phyloP scores from a whole-genome alignment of 1,140 invertebrate genomes.

The Diuraphis noxia region DNA sequence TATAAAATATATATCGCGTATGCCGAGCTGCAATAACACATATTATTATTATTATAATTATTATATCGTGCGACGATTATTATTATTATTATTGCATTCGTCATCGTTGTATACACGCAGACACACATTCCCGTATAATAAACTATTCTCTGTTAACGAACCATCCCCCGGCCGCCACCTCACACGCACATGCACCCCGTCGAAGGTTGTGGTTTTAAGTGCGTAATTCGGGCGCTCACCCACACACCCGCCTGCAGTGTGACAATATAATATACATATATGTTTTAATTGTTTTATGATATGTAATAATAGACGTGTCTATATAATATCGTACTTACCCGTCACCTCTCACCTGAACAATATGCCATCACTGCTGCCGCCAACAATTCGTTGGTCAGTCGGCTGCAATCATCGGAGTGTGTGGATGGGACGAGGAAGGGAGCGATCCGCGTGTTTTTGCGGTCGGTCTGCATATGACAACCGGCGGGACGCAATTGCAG shows the following conservation, averaged over 20 bases:
- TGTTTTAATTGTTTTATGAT: too few relatives aligned
- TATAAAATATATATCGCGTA: neutral
- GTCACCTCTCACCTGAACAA: neutral
- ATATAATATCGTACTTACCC: neutral
- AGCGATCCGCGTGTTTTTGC: neutral
- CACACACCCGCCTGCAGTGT: neutral
- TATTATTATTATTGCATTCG: neutral
- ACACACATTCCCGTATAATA: neutral
- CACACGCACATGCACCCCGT: neutral
- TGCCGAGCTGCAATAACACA: neutral
- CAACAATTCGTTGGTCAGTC: neutral
- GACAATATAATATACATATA: too few relatives aligned
- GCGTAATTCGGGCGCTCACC: neutral
- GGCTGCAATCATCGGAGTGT: neutral
- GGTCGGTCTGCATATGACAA: constrained; percentile 33
- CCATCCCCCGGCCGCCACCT: neutral
- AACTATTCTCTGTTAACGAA: constrained; percentile 8
- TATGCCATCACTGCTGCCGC: neutral
- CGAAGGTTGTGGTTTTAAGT: constrained; percentile 22
- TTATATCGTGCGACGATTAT: too few relatives aligned
- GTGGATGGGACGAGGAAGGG: neutral
- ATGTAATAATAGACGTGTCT: neutral
- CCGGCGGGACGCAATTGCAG: neutral
- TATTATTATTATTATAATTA: neutral
- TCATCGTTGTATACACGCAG: neutral